Conservation (phyloP, 2,113 vertebrate species). For the Carassius auratus region DNA sequence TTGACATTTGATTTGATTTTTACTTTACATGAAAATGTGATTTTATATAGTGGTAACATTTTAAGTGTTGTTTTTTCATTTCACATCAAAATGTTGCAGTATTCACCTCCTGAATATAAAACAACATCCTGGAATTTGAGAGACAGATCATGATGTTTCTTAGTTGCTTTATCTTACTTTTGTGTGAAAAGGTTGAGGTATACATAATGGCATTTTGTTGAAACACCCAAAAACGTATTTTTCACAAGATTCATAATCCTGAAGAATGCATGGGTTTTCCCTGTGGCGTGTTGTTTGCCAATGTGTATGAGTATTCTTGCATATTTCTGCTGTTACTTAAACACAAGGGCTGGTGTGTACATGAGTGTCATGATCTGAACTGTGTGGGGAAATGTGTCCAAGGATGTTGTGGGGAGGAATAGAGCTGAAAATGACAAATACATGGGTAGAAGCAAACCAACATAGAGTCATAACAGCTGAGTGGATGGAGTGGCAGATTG, state of each 20-base stretch:
- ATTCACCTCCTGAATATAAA: neutral
- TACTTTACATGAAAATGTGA: too few species aligned
- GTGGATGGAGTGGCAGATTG: neutral
- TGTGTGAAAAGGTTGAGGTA: neutral
- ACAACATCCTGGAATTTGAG: neutral
- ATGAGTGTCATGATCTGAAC: slow-evolving; percentile 16
- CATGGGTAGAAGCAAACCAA: slow-evolving; percentile 22
- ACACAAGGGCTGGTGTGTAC: slow-evolving; percentile 7
- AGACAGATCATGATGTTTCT: neutral
- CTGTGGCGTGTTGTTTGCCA: slow-evolving; percentile 1
- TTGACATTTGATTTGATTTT: too few species aligned
- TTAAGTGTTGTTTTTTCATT: too few species aligned
- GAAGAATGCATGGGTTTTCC: slow-evolving; percentile 16
- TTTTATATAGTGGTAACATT: too few species aligned
- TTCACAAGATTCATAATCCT: neutral
- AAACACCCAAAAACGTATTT: neutral
- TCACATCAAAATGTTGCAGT: too few species aligned
- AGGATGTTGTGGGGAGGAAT: slow-evolving; percentile 42
- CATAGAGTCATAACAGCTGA: slow-evolving; percentile 15
- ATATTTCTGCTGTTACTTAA: slow-evolving; percentile 15
- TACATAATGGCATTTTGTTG: neutral
- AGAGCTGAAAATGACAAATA: slow-evolving; percentile 37
- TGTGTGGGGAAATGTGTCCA: neutral
- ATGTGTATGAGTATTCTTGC: slow-evolving; percentile 17
- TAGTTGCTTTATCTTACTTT: neutral